These are phyloP conservation scores for Rhincodon typus DNA, from an alignment of 2,797 vertebrate species.

Conservation along the genomic window DNA sequence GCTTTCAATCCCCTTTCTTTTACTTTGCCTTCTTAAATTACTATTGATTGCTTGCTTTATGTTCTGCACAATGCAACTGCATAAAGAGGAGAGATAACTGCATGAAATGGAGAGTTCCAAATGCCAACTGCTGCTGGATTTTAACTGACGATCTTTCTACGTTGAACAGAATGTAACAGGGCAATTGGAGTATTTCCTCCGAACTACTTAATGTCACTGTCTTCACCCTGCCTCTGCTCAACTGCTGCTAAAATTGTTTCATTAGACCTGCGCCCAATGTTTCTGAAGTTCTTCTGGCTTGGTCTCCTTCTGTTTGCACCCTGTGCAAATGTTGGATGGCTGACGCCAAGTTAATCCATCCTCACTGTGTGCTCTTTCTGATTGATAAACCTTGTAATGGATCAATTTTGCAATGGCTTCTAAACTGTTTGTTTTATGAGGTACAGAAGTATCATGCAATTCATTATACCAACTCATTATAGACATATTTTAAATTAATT, in stretches of 20 bases:
- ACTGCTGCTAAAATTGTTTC: neutral
- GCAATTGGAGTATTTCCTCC: neutral
- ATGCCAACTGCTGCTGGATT: neutral
- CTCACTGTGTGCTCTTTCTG: neutral
- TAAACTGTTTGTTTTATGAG: neutral
- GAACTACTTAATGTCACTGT: neutral
- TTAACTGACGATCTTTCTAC: neutral
- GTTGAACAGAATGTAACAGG: neutral
- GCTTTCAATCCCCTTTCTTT: neutral
- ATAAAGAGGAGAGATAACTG: neutral
- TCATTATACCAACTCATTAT: neutral
- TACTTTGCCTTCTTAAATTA: neutral
- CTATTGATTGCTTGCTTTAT: neutral
- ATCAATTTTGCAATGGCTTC: neutral
- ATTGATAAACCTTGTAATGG: neutral
- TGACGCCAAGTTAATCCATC: neutral
- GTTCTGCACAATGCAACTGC: neutral
- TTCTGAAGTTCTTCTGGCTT: neutral
- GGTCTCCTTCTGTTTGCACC: neutral
- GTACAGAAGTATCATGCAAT: neutral
- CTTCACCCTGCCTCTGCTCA: neutral
- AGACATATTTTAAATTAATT: neutral
- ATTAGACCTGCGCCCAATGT: neutral
- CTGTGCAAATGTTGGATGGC: neutral
- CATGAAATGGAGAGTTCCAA: neutral